Evolutionary conservation across 2,113 vertebrate species (phyloP).

Genomic region (Oreochromis aureus): DNA sequence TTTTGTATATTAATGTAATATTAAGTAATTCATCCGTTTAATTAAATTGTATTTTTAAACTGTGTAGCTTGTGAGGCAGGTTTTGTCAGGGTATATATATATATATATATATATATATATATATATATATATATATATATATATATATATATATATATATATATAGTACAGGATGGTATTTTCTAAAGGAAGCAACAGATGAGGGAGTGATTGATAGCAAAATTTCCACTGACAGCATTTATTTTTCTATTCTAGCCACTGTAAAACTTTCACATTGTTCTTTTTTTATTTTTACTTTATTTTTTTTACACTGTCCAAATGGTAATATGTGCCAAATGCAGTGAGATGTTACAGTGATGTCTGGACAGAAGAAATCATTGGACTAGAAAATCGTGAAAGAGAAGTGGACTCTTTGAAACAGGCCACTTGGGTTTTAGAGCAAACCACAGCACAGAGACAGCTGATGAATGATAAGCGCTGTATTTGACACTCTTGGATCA

Average conservation of each 20-base stretch:
- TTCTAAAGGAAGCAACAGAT: not conserved
- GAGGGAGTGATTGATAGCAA: not conserved
- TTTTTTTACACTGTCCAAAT: not conserved
- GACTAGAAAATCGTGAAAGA: not conserved
- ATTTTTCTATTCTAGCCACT: not conserved
- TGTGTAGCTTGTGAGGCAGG: not conserved
- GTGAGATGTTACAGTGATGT: not conserved
- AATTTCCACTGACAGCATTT: not conserved
- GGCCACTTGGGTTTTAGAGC: not conserved
- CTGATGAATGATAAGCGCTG: not conserved
- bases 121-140: too few species aligned
- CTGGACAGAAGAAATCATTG: not conserved
- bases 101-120: too few species aligned
- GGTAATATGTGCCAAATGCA: not conserved
- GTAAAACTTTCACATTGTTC: not conserved
- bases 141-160: too few species aligned
- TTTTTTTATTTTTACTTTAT: not conserved
- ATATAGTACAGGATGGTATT: not conserved
- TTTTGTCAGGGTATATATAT: not conserved
- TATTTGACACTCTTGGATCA: not conserved
- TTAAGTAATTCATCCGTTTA: not conserved
- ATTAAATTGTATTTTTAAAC: not conserved
- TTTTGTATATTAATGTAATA: not conserved
- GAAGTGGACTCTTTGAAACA: not conserved
- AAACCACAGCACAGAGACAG: not conserved